Conservation (phyloP, 2,888 invertebrate species). For the Balanococcus diminutus region DNA sequence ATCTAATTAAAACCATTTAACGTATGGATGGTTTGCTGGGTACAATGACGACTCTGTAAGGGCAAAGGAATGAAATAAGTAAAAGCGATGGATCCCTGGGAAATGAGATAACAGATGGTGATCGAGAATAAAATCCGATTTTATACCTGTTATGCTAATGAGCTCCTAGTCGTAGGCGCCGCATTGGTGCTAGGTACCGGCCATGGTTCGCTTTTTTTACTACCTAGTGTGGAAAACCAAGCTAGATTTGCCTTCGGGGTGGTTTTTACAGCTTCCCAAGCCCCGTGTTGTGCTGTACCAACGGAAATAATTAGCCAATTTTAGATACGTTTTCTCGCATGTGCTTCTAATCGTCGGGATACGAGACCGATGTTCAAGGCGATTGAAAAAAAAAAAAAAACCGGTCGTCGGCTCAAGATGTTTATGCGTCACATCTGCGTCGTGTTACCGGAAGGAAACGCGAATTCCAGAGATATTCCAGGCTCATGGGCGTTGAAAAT, state of each 20-base stretch:
- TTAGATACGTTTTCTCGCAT: not conserved
- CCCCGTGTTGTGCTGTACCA: too few species aligned
- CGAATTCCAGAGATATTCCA: slow-evolving; percentile 7
- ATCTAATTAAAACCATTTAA: not conserved
- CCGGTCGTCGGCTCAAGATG: not conserved
- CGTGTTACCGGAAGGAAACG: slow-evolving; percentile 13
- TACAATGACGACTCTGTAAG: not conserved
- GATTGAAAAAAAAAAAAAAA: not conserved
- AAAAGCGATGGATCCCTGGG: not conserved
- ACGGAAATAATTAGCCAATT: not conserved
- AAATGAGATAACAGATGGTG: slow-evolving; percentile 18
- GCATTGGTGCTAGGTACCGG: not conserved
- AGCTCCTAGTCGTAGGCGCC: slow-evolving; percentile 16
- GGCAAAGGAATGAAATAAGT: not conserved
- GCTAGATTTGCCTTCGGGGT: not conserved
- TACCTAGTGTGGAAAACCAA: not conserved
- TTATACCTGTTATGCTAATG: slow-evolving; percentile 9
- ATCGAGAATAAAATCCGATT: slow-evolving; percentile 4
- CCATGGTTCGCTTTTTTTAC: not conserved
- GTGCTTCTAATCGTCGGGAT: not conserved
- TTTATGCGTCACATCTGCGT: not conserved
- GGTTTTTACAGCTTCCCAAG: not conserved
- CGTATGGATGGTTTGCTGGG: not conserved
- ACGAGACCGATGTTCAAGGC: not conserved
- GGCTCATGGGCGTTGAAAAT: not conserved